Evolutionary conservation across 2,888 invertebrate genomes (phyloP), one percentile per base, ranked within the genome.

Genomic region (Coelopa pilipes): DNA sequence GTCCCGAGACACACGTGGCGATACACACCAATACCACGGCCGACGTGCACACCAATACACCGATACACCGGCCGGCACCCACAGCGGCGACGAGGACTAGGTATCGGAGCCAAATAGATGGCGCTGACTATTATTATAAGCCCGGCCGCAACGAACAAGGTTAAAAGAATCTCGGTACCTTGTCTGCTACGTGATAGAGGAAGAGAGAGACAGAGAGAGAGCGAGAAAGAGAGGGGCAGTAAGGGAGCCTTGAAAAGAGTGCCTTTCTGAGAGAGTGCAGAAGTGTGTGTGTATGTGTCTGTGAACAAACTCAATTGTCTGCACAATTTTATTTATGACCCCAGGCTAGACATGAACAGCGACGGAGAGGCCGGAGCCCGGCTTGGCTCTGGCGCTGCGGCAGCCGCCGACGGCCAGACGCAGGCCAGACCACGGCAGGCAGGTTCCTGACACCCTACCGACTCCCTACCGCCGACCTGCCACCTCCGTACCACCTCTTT

Each of bases 291-390:
- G 2, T 15, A 17, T 60, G 55, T 59, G 49, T 46, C n/a, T 67
- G 24, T 65, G 34, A 19, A 49, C 47, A 63, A 65, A 65, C 63
- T 47, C 63, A 47, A 71, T 65, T 71, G 71, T 71, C 71, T 71
- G 57, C 55, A 55, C 46, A 46, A 45, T 71, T 71, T 65, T 71
- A 71, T 71, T 71, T 71, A 71, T 71, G 55, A 19, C 71, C 70
- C n/a, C 21, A 46, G 63, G 71, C 71, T 71, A 71, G 71, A 71
- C 71, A 55, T 71, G 65, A 17, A 66, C 50, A 50, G 21, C 13
- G 12, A 66, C 21, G 62, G 13, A 24, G 34, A 46, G n/a, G 34
- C 34, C 34, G 45, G n/a, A 34, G 46, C 24, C n/a, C 53, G 55
- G 34, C 21, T 7, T 49, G 13, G 49, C 13, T 50, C 34, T 49